Conservation (phyloP, 1,140 invertebrate species). For the Heliconius nattereri region DNA sequence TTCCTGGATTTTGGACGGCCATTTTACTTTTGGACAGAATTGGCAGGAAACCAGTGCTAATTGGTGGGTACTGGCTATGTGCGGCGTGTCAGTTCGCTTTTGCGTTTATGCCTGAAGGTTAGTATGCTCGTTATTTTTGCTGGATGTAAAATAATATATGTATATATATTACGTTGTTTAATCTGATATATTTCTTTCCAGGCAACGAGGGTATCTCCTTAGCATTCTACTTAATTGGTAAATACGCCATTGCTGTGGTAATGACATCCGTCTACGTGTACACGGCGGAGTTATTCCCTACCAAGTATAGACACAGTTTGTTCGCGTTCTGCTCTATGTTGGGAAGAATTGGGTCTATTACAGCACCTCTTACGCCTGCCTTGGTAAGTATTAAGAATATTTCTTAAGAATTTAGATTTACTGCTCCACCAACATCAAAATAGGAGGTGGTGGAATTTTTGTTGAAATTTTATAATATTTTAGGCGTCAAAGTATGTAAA, state of each 20-base stretch:
- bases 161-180: too few species aligned
- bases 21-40: constrained; percentile 53
- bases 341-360: constrained; percentile 87
- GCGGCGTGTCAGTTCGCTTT: constrained; percentile 85
- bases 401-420: background rate
- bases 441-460: too few species aligned
- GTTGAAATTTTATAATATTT: too few species aligned
- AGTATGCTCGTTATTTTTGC: background rate
- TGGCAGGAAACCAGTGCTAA: constrained; percentile 83
- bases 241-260: constrained; percentile 86
- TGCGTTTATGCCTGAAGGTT: constrained; percentile 84
- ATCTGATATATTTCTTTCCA: background rate
- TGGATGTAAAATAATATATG: too few species aligned
- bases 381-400: constrained; percentile 44
- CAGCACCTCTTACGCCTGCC: constrained; percentile 86
- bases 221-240: constrained; percentile 85
- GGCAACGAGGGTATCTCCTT: constrained; percentile 56
- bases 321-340: constrained; percentile 87
- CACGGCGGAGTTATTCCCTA: constrained; percentile 87
- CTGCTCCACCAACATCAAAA: too few species aligned
- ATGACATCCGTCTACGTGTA: constrained; percentile 86
- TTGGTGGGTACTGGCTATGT: constrained; percentile 87
- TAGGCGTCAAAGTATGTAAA: too few species aligned
- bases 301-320: constrained; percentile 83
- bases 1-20: constrained; percentile 86